Evolutionary conservation across 2,888 invertebrate genomes (phyloP).

Genomic region (Drosophila niveifrons): DNA sequence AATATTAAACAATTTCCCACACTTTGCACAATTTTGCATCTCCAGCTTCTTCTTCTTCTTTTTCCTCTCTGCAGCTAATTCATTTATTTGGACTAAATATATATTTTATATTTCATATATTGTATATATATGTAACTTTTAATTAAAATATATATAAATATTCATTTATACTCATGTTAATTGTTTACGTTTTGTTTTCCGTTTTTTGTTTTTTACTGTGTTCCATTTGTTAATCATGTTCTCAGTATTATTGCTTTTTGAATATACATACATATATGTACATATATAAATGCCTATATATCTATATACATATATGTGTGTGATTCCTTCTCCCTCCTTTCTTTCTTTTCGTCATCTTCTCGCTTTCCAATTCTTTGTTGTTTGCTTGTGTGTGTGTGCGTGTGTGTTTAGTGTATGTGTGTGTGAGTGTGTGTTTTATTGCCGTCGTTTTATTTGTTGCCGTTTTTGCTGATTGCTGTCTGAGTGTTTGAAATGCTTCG

Average conservation of each 20-base stretch:
- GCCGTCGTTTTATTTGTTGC: conserved; percentile 59
- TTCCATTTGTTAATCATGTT: conserved; percentile 66
- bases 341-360: background rate
- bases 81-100: conserved; percentile 72
- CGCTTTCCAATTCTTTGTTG: conserved; percentile 36
- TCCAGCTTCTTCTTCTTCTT: too few relatives aligned
- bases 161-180: conserved; percentile 64
- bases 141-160: conserved; percentile 77
- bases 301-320: background rate
- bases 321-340: background rate
- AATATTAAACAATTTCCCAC: conserved; percentile 71
- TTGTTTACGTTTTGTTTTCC: conserved; percentile 41
- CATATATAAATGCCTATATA: background rate
- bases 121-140: conserved; percentile 67
- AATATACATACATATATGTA: conserved; percentile 72
- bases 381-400: conserved; percentile 27
- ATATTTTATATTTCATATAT: conserved; percentile 47
- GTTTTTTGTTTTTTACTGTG: conserved; percentile 46
- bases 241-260: conserved; percentile 82
- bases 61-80: conserved; percentile 52
- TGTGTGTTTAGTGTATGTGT: conserved; percentile 24
- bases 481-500: conserved; percentile 73
- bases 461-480: conserved; percentile 70
- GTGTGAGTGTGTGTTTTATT: conserved; percentile 54
- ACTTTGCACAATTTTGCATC: conserved; percentile 41